Percentiles rank a stretch among this genome's conserved stretches.
These are phyloP conservation scores for Sardinella longiceps DNA, from an alignment of 2,797 vertebrate species.

Conservation along the genomic window DNA sequence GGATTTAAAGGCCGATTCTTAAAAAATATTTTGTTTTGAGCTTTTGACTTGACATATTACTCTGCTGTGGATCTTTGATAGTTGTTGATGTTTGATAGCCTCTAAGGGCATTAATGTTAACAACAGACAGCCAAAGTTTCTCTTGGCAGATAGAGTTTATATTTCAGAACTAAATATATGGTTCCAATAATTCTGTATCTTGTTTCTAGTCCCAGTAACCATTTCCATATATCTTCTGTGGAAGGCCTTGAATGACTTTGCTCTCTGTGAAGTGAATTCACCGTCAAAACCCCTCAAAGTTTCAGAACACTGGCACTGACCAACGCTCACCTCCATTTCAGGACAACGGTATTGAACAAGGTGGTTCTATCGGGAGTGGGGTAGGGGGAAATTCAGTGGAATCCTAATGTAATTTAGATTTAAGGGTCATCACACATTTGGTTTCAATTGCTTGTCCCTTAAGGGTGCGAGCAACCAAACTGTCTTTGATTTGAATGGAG, in stretches of 20 bases:
- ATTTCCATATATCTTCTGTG: background rate
- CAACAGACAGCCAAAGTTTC: background rate
- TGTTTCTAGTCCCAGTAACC: background rate
- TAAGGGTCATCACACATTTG: conserved; percentile 42
- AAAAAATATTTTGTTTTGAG: background rate
- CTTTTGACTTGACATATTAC: background rate
- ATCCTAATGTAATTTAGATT: conserved; percentile 43
- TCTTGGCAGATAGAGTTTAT: background rate
- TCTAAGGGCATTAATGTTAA: background rate
- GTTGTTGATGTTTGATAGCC: background rate
- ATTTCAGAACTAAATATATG: background rate
- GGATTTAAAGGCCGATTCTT: background rate
- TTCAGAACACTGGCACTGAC: conserved; percentile 35
- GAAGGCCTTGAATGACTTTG: conserved; percentile 18
- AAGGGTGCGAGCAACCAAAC: conserved; percentile 37
- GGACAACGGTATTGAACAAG: conserved; percentile 43
- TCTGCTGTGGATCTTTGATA: background rate
- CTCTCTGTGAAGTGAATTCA: conserved; percentile 46
- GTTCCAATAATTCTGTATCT: background rate
- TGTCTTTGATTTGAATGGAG: conserved; percentile 27
- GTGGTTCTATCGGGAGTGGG: conserved; percentile 32
- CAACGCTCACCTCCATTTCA: conserved; percentile 38
- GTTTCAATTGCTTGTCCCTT: conserved; percentile 45
- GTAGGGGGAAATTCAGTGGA: conserved; percentile 41
- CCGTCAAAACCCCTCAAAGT: conserved; percentile 40